Percentiles rank a stretch among this genome's conserved stretches.
Conservation (phyloP, 2,888 invertebrate species). For the Amiota minor region DNA sequence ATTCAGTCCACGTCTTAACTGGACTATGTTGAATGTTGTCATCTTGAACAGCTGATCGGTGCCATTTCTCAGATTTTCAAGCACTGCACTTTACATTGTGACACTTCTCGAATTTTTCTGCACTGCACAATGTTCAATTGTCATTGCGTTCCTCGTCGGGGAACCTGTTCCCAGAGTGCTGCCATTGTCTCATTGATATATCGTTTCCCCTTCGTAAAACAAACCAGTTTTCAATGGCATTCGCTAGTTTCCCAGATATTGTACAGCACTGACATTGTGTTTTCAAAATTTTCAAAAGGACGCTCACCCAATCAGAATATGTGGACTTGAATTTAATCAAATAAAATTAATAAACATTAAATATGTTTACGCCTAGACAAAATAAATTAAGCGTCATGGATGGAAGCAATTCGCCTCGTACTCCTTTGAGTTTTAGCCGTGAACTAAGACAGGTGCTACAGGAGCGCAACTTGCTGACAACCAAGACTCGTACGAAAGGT, state of each 20-base stretch:
- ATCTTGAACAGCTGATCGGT: neutral
- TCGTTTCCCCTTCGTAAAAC: too few relatives aligned
- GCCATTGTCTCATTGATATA: too few relatives aligned
- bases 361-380: conserved; percentile 66
- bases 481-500: conserved; percentile 77
- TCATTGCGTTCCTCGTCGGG: too few relatives aligned
- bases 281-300: conserved; percentile 17
- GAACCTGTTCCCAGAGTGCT: too few relatives aligned
- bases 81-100: too few relatives aligned
- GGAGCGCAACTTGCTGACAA: conserved; percentile 78
- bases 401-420: conserved; percentile 52
- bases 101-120: neutral
- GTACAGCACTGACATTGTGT: conserved; percentile 1
- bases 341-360: neutral
- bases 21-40: neutral
- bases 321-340: neutral
- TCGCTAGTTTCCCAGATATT: too few relatives aligned
- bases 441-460: conserved; percentile 78
- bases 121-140: neutral
- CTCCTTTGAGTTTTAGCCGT: conserved; percentile 76
- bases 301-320: neutral
- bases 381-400: conserved; percentile 46
- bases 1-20: conserved; percentile 7
- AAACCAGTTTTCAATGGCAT: too few relatives aligned
- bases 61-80: too few relatives aligned